A percentile compares a stretch with the other conserved stretches of the same genome.
Evolutionary conservation across 2,797 vertebrate genomes (phyloP).

Genomic region (Ataeniobius toweri): DNA sequence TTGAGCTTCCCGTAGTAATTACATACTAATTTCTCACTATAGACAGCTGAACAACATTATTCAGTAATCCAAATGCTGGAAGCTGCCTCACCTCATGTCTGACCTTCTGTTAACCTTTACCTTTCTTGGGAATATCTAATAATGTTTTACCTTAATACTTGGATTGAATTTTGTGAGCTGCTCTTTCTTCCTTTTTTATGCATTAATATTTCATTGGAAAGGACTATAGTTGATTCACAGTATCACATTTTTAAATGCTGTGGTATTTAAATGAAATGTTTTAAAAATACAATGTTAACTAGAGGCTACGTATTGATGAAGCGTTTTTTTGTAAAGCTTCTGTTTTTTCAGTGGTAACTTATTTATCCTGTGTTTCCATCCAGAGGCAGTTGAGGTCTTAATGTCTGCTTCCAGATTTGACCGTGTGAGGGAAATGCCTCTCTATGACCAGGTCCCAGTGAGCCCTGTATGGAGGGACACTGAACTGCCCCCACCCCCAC

Average conservation of each 20-base stretch:
- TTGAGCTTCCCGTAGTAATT: not conserved
- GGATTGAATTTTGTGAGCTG: not conserved
- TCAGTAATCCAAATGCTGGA: not conserved
- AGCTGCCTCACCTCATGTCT: not conserved
- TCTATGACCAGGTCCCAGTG: conserved; percentile 81
- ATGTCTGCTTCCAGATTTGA: conserved; percentile 75
- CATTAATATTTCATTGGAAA: not conserved
- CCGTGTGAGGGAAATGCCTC: conserved; percentile 64
- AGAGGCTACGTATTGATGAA: not conserved
- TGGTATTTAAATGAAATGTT: not conserved
- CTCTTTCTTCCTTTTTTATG: not conserved
- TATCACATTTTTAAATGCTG: not conserved
- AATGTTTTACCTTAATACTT: not conserved
- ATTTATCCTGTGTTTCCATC: conserved; percentile 26
- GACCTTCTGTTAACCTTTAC: not conserved
- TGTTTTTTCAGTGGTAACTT: not conserved
- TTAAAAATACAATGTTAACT: not conserved
- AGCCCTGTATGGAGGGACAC: conserved; percentile 56
- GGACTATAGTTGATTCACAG: not conserved
- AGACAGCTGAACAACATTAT: not conserved
- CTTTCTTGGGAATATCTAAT: not conserved
- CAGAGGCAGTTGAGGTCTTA: conserved; percentile 25
- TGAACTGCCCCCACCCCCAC: conserved; percentile 38
- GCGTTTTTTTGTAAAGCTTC: not conserved
- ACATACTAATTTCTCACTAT: not conserved